A percentile compares a stretch with the other conserved stretches of the same genome.
Evolutionary conservation across 1,140 invertebrate species (phyloP).

Genomic region (Mactra quadrangularis): DNA sequence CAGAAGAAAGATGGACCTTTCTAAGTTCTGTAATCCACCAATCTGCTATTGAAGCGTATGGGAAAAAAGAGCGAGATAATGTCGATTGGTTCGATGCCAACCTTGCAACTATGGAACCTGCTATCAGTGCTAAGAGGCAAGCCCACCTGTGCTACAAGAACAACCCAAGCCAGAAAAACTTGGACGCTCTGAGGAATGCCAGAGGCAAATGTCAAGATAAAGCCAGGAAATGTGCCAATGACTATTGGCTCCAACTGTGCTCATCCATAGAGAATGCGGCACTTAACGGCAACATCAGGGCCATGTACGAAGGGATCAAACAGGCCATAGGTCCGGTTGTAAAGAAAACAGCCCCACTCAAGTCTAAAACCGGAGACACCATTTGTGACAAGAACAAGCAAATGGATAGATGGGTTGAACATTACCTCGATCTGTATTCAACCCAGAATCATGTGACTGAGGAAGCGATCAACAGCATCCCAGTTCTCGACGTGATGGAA

Average conservation of each 20-base stretch:
- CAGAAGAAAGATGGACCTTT: too few relatives aligned
- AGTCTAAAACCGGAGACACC: neutral
- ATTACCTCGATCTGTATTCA: neutral
- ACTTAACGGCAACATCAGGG: neutral
- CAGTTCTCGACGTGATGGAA: neutral
- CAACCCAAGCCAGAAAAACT: neutral
- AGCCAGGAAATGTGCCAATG: neutral
- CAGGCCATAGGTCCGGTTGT: neutral
- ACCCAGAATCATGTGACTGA: neutral
- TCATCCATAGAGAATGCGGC: neutral
- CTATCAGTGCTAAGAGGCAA: neutral
- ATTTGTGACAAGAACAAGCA: neutral
- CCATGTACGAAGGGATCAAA: constrained; percentile 13
- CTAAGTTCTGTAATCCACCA: too few relatives aligned
- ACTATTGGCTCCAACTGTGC: constrained; percentile 6
- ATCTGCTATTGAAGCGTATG: too few relatives aligned
- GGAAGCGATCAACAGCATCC: neutral
- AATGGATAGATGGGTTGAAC: constrained; percentile 1
- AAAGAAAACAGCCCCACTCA: neutral
- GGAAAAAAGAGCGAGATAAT: too few relatives aligned
- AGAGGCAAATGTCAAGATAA: neutral
- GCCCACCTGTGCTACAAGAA: neutral
- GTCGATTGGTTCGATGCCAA: too few relatives aligned
- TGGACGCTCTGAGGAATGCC: neutral
- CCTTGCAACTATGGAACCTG: too few relatives aligned